A percentile compares a stretch with the other conserved stretches of the same genome.
phyloP scores from a whole-genome alignment of 2,888 invertebrate genomes.

The Drosophila stalkeri region DNA sequence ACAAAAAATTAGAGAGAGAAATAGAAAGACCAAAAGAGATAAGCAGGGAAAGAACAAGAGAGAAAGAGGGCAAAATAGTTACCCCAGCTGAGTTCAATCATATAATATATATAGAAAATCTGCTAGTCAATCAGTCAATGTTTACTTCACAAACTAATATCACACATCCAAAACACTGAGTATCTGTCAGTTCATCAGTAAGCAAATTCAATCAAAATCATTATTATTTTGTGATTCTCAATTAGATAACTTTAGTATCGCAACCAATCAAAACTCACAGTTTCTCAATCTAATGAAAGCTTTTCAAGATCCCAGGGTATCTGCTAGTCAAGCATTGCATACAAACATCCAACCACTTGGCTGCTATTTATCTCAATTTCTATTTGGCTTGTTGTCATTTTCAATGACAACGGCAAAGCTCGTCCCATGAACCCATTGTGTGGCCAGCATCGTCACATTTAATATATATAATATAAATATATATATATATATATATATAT shows the following conservation, averaged over 20 bases:
- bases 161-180: not conserved
- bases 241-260: not conserved
- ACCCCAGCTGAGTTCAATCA: not conserved
- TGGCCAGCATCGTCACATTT: conserved; percentile 35
- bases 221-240: not conserved
- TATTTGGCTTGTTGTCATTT: conserved; percentile 68
- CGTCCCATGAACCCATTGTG: conserved; percentile 48
- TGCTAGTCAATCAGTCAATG: not conserved
- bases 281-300: accelerated
- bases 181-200: not conserved
- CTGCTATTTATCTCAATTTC: conserved; percentile 35
- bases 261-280: not conserved
- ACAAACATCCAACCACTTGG: not conserved
- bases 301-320: not conserved
- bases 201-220: not conserved
- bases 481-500: conserved; percentile 10
- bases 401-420: conserved; percentile 66
- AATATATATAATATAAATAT: conserved; percentile 10
- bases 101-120: not conserved
- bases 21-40: not conserved
- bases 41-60: not conserved
- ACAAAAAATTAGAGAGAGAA: not conserved
- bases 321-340: not conserved
- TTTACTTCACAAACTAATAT: not conserved
- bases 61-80: not conserved